Conservation (phyloP, 2,113 vertebrate genomes). For the Nesoenas mayeri region DNA sequence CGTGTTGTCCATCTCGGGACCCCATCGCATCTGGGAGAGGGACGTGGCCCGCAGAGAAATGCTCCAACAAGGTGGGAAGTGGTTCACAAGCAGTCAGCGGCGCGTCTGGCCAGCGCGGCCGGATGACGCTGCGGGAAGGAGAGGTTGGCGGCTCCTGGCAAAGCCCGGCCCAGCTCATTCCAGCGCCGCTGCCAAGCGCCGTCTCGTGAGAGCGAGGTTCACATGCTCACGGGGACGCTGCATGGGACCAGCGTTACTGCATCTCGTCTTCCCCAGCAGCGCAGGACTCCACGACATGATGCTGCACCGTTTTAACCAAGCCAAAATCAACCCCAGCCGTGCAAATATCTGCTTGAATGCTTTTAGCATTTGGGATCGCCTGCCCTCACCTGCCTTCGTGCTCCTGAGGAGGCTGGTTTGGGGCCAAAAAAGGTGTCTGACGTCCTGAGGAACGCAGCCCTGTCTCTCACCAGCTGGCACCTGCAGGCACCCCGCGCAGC, state of each 20-base stretch:
- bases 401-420: neutral
- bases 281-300: neutral
- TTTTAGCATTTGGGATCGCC: neutral
- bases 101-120: neutral
- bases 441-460: neutral
- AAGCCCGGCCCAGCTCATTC: neutral
- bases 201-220: neutral
- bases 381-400: neutral
- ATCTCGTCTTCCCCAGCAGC: neutral
- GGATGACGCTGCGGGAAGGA: slow-evolving; percentile 38
- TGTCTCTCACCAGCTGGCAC: neutral
- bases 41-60: neutral
- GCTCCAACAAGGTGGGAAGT: neutral
- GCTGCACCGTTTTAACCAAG: neutral
- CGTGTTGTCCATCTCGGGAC: rapidly evolving
- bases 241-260: neutral
- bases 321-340: neutral
- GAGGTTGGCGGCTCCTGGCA: slow-evolving; percentile 13
- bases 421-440: neutral
- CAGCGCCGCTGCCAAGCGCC: slow-evolving; percentile 8
- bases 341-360: neutral
- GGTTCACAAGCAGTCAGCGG: slow-evolving; percentile 6
- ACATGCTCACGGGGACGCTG: neutral
- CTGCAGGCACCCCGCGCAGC: neutral
- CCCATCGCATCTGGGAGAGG: neutral